Evolutionary conservation across 2,113 vertebrate genomes (phyloP).

Genomic region (Macquaria australasica): DNA sequence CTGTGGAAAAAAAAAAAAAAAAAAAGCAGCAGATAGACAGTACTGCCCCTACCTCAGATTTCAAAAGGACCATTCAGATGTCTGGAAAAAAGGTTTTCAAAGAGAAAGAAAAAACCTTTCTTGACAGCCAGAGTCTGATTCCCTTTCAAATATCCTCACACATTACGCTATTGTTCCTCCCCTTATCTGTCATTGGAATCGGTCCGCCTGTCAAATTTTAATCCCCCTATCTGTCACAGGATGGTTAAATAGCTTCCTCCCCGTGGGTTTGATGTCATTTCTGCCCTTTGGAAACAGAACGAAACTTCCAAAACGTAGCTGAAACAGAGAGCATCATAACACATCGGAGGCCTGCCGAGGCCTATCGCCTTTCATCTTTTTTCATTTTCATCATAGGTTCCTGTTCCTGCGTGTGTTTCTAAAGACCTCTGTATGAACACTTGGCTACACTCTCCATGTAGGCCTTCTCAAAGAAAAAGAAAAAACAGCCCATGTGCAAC

Average conservation of each 20-base stretch:
- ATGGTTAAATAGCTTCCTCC: conserved; percentile 66
- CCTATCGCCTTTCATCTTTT: conserved; percentile 38
- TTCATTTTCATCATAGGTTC: conserved; percentile 34
- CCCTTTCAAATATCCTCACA: conserved; percentile 65
- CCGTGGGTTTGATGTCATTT: conserved; percentile 57
- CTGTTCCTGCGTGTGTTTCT: conserved; percentile 2
- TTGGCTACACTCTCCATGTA: background rate
- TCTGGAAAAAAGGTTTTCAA: conserved; percentile 35
- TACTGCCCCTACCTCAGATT: conserved; percentile 22
- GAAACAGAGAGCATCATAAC: conserved; percentile 44
- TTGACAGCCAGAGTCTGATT: conserved; percentile 61
- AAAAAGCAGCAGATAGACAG: conserved; percentile 15
- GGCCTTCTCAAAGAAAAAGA: background rate
- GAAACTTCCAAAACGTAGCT: conserved; percentile 37
- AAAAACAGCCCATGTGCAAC: too few relatives aligned
- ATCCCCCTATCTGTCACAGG: conserved; percentile 61
- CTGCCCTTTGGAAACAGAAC: conserved; percentile 67
- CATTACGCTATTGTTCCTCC: conserved; percentile 65
- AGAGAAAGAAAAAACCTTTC: conserved; percentile 46
- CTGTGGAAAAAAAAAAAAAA: conserved; percentile 14
- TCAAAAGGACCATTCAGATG: conserved; percentile 50
- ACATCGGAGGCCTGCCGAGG: conserved; percentile 8
- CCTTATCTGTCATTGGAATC: conserved; percentile 70
- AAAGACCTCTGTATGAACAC: conserved; percentile 8
- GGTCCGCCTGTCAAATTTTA: conserved; percentile 60